These are phyloP conservation scores for Papilio protenor DNA, from an alignment of 2,888 invertebrate genomes.

Conservation along the genomic window DNA sequence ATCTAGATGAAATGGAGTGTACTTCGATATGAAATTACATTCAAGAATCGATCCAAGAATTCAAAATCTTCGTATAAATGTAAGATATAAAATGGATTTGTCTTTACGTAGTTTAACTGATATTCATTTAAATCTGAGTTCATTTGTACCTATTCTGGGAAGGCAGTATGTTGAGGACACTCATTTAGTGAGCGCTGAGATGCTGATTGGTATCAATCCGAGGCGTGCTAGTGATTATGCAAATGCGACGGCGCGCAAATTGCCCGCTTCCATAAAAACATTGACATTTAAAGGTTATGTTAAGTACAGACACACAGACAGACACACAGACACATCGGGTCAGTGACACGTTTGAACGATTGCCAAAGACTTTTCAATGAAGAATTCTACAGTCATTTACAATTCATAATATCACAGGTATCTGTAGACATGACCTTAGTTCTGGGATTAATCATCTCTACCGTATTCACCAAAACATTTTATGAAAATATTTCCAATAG, in stretches of 20 bases:
- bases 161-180: background rate
- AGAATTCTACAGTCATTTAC: background rate
- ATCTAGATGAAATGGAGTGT: background rate
- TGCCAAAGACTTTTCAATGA: slow-evolving; percentile 5
- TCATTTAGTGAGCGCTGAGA: slow-evolving; percentile 14
- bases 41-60: background rate
- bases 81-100: background rate
- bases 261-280: slow-evolving; percentile 32
- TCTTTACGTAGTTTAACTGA: background rate
- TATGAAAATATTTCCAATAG: background rate
- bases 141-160: slow-evolving; percentile 1
- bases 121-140: background rate
- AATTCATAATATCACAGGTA: background rate
- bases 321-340: slow-evolving; percentile 2
- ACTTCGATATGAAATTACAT: background rate
- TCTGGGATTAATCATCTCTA: background rate
- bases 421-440: background rate
- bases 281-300: slow-evolving; percentile 37
- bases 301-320: slow-evolving; percentile 12
- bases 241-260: slow-evolving; percentile 34
- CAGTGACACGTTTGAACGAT: slow-evolving; percentile 10
- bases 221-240: slow-evolving; percentile 32
- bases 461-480: background rate
- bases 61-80: background rate
- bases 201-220: slow-evolving; percentile 24